A percentile compares a stretch with the other conserved stretches of the same genome.
These are phyloP conservation scores for Lepisosteus oculatus DNA, from an alignment of 2,113 vertebrate species.

Conservation along the genomic window DNA sequence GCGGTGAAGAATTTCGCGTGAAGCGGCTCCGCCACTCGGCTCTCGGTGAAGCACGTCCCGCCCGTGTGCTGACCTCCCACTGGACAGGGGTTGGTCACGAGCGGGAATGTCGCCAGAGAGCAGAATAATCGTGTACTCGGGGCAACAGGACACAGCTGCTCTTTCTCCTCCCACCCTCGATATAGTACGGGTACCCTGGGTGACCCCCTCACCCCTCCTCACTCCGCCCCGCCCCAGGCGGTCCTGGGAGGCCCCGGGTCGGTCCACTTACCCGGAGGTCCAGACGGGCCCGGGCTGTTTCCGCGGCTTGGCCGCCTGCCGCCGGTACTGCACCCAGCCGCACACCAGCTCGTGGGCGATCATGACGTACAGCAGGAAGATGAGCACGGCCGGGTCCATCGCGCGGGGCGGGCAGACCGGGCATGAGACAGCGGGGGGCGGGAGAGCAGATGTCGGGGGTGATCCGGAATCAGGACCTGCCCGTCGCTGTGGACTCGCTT, in stretches of 20 bases:
- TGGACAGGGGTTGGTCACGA: too few relatives aligned
- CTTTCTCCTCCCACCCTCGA: too few relatives aligned
- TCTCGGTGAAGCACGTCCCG: too few relatives aligned
- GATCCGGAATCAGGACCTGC: neutral
- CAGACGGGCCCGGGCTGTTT: slow-evolving; percentile 57
- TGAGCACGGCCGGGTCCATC: slow-evolving; percentile 63
- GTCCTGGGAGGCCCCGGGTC: slow-evolving; percentile 37
- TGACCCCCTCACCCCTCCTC: neutral
- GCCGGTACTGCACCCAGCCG: slow-evolving; percentile 67
- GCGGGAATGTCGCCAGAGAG: too few relatives aligned
- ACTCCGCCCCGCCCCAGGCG: slow-evolving; percentile 1
- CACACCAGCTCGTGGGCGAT: slow-evolving; percentile 66
- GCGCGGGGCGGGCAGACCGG: slow-evolving; percentile 43
- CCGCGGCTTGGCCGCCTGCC: slow-evolving; percentile 62
- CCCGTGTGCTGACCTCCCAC: too few relatives aligned
- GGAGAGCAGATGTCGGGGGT: neutral
- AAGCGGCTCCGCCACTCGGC: too few relatives aligned
- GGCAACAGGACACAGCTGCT: too few relatives aligned
- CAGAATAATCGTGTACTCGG: too few relatives aligned
- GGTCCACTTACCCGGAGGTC: slow-evolving; percentile 52
- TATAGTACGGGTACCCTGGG: too few relatives aligned
- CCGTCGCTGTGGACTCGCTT: too few relatives aligned
- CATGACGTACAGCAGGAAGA: slow-evolving; percentile 62
- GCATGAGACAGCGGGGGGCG: neutral
- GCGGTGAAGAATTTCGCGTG: too few relatives aligned